These are phyloP conservation scores for Liodrosophila aerea DNA, from an alignment of 2,888 invertebrate species.

Conservation along the genomic window DNA sequence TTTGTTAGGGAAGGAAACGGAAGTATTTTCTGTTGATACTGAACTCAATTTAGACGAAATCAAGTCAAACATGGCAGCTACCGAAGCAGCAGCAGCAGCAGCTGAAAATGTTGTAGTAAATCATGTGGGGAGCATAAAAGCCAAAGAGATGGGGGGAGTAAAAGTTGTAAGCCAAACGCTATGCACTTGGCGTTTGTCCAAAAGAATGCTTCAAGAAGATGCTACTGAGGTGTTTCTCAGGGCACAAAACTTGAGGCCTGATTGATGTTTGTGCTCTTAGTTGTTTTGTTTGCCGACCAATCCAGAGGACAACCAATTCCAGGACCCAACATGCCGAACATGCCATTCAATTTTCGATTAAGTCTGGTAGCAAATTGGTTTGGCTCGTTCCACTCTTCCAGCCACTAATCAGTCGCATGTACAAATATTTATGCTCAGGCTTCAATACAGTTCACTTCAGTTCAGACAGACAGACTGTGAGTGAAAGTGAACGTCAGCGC, in stretches of 20 bases:
- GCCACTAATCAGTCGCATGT: slow-evolving; percentile 68
- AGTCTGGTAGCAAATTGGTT: slow-evolving; percentile 66
- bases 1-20: slow-evolving; percentile 62
- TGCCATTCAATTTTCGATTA: slow-evolving; percentile 73
- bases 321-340: slow-evolving; percentile 24
- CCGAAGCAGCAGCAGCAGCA: slow-evolving; percentile 8
- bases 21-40: slow-evolving; percentile 78
- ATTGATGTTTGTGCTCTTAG: slow-evolving; percentile 75
- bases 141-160: slow-evolving; percentile 27
- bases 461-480: slow-evolving; percentile 27
- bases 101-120: slow-evolving; percentile 69
- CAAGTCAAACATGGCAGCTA: slow-evolving; percentile 76
- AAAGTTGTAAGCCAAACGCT: slow-evolving; percentile 18
- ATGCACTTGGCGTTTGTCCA: slow-evolving; percentile 56
- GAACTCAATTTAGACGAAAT: slow-evolving; percentile 78
- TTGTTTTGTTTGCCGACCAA: slow-evolving; percentile 67
- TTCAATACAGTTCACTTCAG: not conserved
- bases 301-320: slow-evolving; percentile 3
- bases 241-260: slow-evolving; percentile 56
- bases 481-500: slow-evolving; percentile 55
- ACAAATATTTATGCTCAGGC: slow-evolving; percentile 65
- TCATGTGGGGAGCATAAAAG: slow-evolving; percentile 73
- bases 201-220: slow-evolving; percentile 66
- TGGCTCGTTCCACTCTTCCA: slow-evolving; percentile 25
- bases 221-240: slow-evolving; percentile 22